These are phyloP conservation scores for Crioceris asparagi DNA, from an alignment of 2,888 invertebrate genomes.

Conservation along the genomic window DNA sequence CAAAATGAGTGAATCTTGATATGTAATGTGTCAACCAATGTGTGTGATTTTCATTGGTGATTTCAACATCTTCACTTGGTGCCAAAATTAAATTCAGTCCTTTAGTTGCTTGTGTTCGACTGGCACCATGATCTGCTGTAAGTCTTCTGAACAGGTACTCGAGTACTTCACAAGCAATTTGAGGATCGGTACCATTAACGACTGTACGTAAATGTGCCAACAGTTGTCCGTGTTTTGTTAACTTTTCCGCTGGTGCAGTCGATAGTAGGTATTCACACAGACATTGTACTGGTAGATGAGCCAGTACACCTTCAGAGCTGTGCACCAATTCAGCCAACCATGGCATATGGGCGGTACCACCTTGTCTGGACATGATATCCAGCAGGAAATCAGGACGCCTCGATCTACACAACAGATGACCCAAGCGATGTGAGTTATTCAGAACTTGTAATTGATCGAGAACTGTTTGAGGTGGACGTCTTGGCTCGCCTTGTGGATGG, in stretches of 20 bases:
- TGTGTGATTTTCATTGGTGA: constrained; percentile 25
- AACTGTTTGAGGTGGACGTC: constrained; percentile 67
- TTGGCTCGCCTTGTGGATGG: constrained; percentile 73
- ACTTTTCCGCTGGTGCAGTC: constrained; percentile 53
- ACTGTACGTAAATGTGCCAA: constrained; percentile 47
- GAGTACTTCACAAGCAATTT: constrained; percentile 66
- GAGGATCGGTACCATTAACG: constrained; percentile 42
- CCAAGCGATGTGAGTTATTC: constrained; percentile 70
- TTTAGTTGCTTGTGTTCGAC: constrained; percentile 65
- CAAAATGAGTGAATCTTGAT: constrained; percentile 71
- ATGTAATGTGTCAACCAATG: constrained; percentile 53
- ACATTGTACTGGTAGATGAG: constrained; percentile 92
- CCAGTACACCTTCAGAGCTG: constrained; percentile 75
- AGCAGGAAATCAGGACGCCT: constrained; percentile 86
- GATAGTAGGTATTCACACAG: constrained; percentile 88
- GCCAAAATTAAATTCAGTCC: constrained; percentile 33
- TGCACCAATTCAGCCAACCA: constrained; percentile 93
- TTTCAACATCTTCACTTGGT: constrained; percentile 37
- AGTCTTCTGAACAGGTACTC: constrained; percentile 72
- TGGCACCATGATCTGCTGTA: constrained; percentile 68
- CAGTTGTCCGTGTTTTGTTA: constrained; percentile 62
- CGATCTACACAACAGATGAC: constrained; percentile 78
- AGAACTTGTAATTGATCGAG: constrained; percentile 70
- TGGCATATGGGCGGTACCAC: constrained; percentile 88
- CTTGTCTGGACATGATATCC: constrained; percentile 77